Conservation (phyloP, 2,888 invertebrate genomes). For the Synanthedon tipuliformis region DNA sequence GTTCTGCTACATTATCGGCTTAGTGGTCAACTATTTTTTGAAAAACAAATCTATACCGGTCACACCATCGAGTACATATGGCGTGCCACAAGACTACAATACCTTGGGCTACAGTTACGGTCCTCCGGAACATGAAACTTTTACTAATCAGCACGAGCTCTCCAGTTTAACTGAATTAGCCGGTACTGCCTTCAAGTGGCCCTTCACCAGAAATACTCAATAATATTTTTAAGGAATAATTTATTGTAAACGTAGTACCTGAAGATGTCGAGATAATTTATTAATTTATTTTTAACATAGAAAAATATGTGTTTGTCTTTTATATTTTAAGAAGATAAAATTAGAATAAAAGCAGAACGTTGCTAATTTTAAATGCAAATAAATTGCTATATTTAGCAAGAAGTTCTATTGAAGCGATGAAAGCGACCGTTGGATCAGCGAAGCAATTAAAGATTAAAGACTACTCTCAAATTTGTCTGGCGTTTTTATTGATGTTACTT, state of each 20-base stretch:
- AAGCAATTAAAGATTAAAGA: too few relatives aligned
- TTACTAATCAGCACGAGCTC: conserved; percentile 8
- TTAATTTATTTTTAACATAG: too few relatives aligned
- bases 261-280: too few relatives aligned
- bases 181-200: conserved; percentile 27
- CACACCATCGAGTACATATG: conserved; percentile 18
- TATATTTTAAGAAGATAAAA: too few relatives aligned
- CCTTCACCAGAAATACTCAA: conserved; percentile 31
- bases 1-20: conserved; percentile 40
- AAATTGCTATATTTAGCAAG: too few relatives aligned
- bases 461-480: too few relatives aligned
- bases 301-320: too few relatives aligned
- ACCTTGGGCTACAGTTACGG: conserved; percentile 59
- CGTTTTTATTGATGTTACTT: too few relatives aligned
- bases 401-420: too few relatives aligned
- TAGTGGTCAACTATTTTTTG: conserved; percentile 45
- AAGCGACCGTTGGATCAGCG: too few relatives aligned
- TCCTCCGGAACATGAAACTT: conserved; percentile 35
- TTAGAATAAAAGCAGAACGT: too few relatives aligned
- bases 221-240: conserved; percentile 1
- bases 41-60: conserved; percentile 20
- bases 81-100: conserved; percentile 47
- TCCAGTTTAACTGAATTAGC: conserved; percentile 32
- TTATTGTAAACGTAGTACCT: neutral
- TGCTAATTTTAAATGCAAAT: too few relatives aligned